Base-by-base conservation (phyloP, 2,888 invertebrate species). In the Amphipoea lucens region DNA sequence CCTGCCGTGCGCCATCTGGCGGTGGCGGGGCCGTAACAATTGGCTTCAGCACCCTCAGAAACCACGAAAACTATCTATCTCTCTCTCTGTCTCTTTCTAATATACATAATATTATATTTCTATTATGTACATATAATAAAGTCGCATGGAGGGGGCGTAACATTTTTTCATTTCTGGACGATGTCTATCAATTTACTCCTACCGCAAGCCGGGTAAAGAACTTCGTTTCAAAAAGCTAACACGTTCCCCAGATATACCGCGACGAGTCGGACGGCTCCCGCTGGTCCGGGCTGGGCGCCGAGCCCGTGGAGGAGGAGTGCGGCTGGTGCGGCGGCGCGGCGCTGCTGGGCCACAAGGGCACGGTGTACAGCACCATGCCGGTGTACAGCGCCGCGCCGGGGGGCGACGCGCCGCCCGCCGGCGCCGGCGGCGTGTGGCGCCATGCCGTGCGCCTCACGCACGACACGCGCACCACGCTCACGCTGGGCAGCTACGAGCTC, bases 401-500 rank as follows among this genome's bases (percentile, higher is more conserved):
- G 29, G 29, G 29, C 36, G 3, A 1, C 36, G 36, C 36, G 36
- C 36, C 36, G 3, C 89, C 87, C 0, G 83, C 75, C 29, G 14
- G 85, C 9, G 71, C 70, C 0, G 84, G 84, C 1, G 95, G 96
- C 5, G 97, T 97, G 20, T 97, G 97, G 96, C 82, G 96, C 0
- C 96, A 96, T 82, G 95, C 95, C 0, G 91, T 95, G 23, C 84
- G 92, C 9, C 84, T 96, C 45, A 92, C 93, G 0, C 90, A 87
- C 2, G 95, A 95, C 60, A 86, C 92, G 0, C 88, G 93, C n/a
- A 93, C 94, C 0, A 93, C 96, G 2, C 94, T 98, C 63, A 98
- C 98, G 0, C 98, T 98, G 92, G 98, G 98, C 0, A 97, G 97
- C 73, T 98, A 98, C 86, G 98, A 98, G 93, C 97, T 98, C 74